Evolutionary conservation across 2,888 invertebrate genomes (phyloP), one percentile per base, ranked within the genome.

Genomic region (Lasioglossum morio): DNA sequence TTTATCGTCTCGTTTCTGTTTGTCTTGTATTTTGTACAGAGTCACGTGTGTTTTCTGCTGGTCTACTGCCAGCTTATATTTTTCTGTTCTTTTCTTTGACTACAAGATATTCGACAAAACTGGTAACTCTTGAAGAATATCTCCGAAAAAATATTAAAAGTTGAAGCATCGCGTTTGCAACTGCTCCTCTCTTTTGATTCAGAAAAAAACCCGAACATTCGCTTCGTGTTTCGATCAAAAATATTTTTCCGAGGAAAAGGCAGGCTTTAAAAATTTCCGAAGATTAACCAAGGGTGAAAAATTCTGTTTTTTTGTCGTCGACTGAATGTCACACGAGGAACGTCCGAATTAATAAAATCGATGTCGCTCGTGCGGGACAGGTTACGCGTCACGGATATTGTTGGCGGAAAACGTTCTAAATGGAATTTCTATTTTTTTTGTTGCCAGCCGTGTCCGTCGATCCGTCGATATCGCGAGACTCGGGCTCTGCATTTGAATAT

Each of bases 401-500:
- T 72, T 66, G 66, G 37, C 72, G 57, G 63, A 66, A 75, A 76
- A 83, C 48, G 43, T 75, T 85, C 80, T 30, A 82, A 87, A 86
- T 72, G 72, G 60, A 86, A 78, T 79, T 77, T 83, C 80, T 83
- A 70, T 81, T 79, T 81, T 72, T 69, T 81, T 81, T 79, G 80
- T 60, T 63, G 16, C 27, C 60, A 63, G 30, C 63, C 63, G 53
- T 23, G 79, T 75, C 69, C 73, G 27, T 34, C 43, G 60, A 69
- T 79, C 72, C 74, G n/a, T 34, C 69, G 85, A 73, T 75, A 69
- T 40, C 43, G 57, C 37, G 43, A n/a, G 19, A 48, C 70, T 60
- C 73, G 37, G 37, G 37, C 70, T 77, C 60, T 74, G 30, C 86
- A 83, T 89, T 89, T 81, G 82, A 87, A 89, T 89, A 82, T 76